Evolutionary conservation across 2,113 vertebrate species (phyloP), one percentile per base, ranked within the genome.

Genomic region (Marcusenius ussheri): DNA sequence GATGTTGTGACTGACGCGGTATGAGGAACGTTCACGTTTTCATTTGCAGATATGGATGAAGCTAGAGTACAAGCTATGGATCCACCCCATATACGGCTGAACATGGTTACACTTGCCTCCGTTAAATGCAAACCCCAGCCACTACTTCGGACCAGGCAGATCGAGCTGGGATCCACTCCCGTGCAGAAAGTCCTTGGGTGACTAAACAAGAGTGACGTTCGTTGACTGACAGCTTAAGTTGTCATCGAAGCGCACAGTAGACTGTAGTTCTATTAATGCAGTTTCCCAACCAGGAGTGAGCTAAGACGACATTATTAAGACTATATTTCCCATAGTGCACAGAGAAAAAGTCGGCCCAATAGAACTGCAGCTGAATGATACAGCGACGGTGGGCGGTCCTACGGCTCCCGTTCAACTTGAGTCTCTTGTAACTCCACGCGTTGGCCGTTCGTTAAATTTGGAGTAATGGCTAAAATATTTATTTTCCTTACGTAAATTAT

Each of bases 61-160:
- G 90, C 90, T 50, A 89, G 74, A 70, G 70, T 56, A 46, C 45
- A 90, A 83, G 50, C 87, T 91, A 86, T 87, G 89, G 90, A 91
- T 93, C 92, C 91, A 90, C 90, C 93, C 93, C 92, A 90, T 91
- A 89, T 89, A 91, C 88, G 84, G 90, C 88, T 87, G 90, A 91
- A 83, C 88, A 90, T 91, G 49, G 84, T 92, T 93, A 93, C 93
- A 93, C 91, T 91, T 90, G 92, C 89, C 91, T 90, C 88, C 88
- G 87, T 86, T 90, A 56, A 87, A 87, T 90, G 89, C 89, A 91
- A 84, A 88, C 83, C 87, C 35, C 83, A 84, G 56, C 86, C 77
- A 85, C 91, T 83, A 27, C 85, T 91, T 62, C 27, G 66, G 90
- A 87, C 49, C 46, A 90, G 46, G 89, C 88, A 31, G 87, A 83